A percentile compares a stretch with the other conserved stretches of the same genome.
Evolutionary conservation across 2,797 vertebrate genomes (phyloP).

Genomic region (Acomys russatus): DNA sequence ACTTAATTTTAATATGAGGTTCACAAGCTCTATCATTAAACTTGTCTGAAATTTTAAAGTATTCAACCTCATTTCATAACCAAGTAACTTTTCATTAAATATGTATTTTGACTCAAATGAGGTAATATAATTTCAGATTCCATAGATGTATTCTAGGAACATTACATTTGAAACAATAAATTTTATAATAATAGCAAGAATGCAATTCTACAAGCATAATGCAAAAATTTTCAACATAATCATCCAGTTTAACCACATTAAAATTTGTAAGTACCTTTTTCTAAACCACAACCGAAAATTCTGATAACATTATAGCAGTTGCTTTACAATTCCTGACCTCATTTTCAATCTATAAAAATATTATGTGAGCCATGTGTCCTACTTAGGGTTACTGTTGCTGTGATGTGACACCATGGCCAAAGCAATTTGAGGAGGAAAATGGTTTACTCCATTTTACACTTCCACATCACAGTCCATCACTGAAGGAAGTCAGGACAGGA

Average conservation of each 20-base stretch:
- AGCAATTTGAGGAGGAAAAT: background rate
- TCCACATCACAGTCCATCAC: background rate
- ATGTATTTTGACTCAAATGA: conserved; percentile 49
- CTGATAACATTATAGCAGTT: background rate
- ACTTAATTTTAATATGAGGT: conserved; percentile 66
- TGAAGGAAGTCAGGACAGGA: background rate
- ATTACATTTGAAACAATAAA: conserved; percentile 47
- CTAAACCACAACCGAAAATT: background rate
- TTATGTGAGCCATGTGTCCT: background rate
- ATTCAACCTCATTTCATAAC: conserved; percentile 54
- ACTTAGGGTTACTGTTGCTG: background rate
- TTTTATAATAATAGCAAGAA: conserved; percentile 60
- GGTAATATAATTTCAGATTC: conserved; percentile 57
- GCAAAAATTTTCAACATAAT: conserved; percentile 14
- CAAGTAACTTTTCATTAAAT: conserved; percentile 68
- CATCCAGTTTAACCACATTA: conserved; percentile 20
- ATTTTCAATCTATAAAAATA: conserved; percentile 60
- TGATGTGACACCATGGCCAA: background rate
- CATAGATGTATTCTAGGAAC: conserved; percentile 25
- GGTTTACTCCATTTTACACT: background rate
- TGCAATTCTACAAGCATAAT: conserved; percentile 48
- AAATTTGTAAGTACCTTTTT: conserved; percentile 24
- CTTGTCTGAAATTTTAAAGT: conserved; percentile 53
- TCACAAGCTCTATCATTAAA: conserved; percentile 37
- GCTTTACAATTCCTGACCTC: background rate